Evolutionary conservation across 2,113 vertebrate genomes (phyloP).

Genomic region (Hucho hucho): DNA sequence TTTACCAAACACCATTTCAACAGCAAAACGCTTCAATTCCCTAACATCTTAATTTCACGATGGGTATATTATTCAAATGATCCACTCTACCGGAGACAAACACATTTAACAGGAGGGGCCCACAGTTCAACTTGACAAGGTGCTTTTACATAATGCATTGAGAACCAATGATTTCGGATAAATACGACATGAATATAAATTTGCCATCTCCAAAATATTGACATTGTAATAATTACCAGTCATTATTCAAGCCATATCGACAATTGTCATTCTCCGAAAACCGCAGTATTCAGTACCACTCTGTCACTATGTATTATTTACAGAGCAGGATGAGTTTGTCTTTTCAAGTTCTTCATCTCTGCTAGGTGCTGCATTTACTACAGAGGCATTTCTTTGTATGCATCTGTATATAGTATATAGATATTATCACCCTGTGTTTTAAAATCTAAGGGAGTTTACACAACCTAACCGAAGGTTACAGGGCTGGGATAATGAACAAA

Average conservation of each 20-base stretch:
- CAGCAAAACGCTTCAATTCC: background rate
- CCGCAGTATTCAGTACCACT: background rate
- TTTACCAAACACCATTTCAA: background rate
- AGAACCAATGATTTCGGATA: background rate
- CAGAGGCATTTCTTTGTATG: background rate
- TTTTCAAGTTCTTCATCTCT: background rate
- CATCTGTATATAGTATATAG: too few species aligned
- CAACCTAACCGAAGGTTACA: background rate
- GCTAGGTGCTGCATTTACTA: background rate
- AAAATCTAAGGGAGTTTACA: background rate
- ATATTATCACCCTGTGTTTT: too few species aligned
- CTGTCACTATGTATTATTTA: background rate
- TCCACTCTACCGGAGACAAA: background rate
- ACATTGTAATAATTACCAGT: background rate
- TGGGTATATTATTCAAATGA: background rate
- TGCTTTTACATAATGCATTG: background rate
- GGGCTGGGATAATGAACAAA: background rate
- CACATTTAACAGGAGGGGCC: background rate
- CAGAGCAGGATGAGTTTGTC: background rate
- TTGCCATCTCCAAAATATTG: background rate
- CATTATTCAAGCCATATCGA: background rate
- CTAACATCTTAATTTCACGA: background rate
- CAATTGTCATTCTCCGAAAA: background rate
- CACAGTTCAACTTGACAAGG: background rate
- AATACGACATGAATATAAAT: background rate